Base-by-base conservation (phyloP, 2,113 vertebrate genomes). In the Bagarius yarrelli region DNA sequence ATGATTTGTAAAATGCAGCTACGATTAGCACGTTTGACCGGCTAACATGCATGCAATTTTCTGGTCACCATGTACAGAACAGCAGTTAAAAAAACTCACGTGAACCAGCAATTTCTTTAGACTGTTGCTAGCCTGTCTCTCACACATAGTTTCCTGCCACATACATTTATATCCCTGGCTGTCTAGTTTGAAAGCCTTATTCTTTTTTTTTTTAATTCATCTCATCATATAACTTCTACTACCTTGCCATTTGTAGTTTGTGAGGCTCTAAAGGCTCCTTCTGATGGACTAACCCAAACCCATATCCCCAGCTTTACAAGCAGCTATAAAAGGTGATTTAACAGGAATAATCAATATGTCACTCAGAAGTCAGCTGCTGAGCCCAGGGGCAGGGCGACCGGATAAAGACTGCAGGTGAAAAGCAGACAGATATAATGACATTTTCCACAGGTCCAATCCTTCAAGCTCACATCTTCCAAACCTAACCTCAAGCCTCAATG, bases 271-370 rank as follows among this genome's bases (percentile, higher is more conserved):
- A 81, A 13, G 75, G 34, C 69, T 84, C 47, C 74, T 67, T 64
- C 56, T 59, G 80, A 79, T 74, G 63, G 63, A 76, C 85, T 79
- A 66, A 76, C 21, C 69, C 71, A 81, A 82, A 76, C 57, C 69
- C 75, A 83, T 75, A 78, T 66, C 57, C 82, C 50, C 25, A 53
- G 61, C 56, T 85, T 85, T 79, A 83, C 80, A 85, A 84, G 78
- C 80, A 67, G 55, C 50, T 80, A 80, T 84, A 84, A 84, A 82
- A 84, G 70, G 73, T 82, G 79, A 86, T 85, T 86, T 85, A 80
- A 63, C 79, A 63, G 61, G 67, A 78, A 79, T 84, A 85, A 88
- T 88, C 87, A 86, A 83, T 83, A 83, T 73, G 80, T 81, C 82
- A 80, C 70, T 82, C 80, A 82, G 79, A 75, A 79, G 66, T 79